Base-by-base conservation (phyloP, 2,113 vertebrate species). In the Catharus fuscescens region DNA sequence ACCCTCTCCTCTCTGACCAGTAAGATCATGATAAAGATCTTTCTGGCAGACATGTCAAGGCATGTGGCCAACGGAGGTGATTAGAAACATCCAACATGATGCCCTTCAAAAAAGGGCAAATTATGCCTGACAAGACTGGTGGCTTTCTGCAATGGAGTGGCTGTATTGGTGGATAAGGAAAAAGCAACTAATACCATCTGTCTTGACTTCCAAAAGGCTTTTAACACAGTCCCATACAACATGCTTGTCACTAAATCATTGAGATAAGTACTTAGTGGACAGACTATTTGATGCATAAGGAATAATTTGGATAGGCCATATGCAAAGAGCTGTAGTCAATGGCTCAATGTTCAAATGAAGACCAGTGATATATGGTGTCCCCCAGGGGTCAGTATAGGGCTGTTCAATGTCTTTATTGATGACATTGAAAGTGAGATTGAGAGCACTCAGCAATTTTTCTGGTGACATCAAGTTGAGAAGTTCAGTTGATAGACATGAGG, bases 391-490 rank as follows among this genome's bases (percentile, higher is more conserved):
- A 32, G 2, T 38, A 28, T 0, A 24, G 14, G 21, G 54, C 5
- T 44, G 4, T 81, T 81, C 45, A 56, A 12, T 31, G 42, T 24
- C 32, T 40, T 34, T 67, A 36, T 19, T 56, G 59, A 91, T 50
- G 45, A 24, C 32, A 44, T 0, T 1, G 18, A 25, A 2, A 15
- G 10, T 42, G 8, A 9, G n/a, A n/a, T 31, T 40, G 40, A 54
- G n/a, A 54, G 7, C 23, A 24, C 14, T 25, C 18, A 71, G 32
- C 28, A 72, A 7, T 18, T 86, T 65, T 81, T 50, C 34, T 56
- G 20, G 12, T 18, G 29, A 32, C 15, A 32, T 6, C 19, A 71
- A 54, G 14, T 6, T 54, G 31, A 77, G 17, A 9, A 28, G 19
- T n/a, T 31, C 7, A 12, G 10, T 3, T 72, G 47, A 50, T 18